Evolutionary conservation across 2,797 vertebrate species (phyloP), one percentile per base, ranked within the genome.

Genomic region (Alca torda): DNA sequence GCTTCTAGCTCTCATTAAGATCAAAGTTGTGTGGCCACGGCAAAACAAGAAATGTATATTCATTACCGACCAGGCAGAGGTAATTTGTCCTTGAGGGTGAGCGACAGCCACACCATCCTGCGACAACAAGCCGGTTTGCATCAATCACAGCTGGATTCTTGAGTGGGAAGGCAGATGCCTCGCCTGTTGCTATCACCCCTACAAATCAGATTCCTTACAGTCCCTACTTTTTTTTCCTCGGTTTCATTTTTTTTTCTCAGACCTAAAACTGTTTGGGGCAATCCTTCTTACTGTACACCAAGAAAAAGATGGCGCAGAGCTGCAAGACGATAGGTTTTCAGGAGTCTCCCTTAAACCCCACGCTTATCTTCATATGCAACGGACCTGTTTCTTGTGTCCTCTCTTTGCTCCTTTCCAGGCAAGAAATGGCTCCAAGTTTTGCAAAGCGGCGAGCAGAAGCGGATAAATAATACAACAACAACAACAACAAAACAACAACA

Each of bases 141-240:
- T 11, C 0, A 0, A 53, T 57, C 65, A 39, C n/a, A 50, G 61
- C 11, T 65, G 61, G 65, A 75, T 65, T 48, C 50, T 13, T 33
- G 50, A n/a, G 14, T 3, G 1, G 17, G 26, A 84, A 68, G 45
- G 67, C 28, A 68, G 37, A 75, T 18, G 20, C 50, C 37, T 75
- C 4, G 1, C 14, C 5, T 20, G 41, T 51, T 53, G 69, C 45
- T 23, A 24, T 45, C 39, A 45, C 23, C 68, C n/a, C 39, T 39
- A 41, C 6, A 53, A 41, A 87, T 85, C 68, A 86, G n/a, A 30
- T 2, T 5, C 12, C 28, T 53, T 39, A 24, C n/a, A 50, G 43
- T 21, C 20, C 41, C 50, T 75, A 13, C 16, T 45, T 8, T 53
- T 67, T 87, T 53, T 28, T 16, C 35, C 28, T 24, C 41, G 30